Percentiles rank a stretch among this genome's conserved stretches.
phyloP scores from a whole-genome alignment of 2,888 invertebrate genomes.

The Lymantria dispar region DNA sequence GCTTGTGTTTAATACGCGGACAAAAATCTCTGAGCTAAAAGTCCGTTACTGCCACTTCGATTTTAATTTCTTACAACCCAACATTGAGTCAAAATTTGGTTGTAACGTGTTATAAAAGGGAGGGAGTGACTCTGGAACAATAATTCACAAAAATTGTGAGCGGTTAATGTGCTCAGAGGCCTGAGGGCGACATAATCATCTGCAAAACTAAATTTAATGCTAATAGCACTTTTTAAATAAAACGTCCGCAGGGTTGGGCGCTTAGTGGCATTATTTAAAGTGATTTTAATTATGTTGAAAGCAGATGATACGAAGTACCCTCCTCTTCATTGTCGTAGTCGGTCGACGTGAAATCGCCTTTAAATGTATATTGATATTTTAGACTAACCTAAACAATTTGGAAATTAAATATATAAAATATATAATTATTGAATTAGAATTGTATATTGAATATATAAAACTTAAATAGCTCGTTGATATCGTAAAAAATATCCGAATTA shows the following conservation, averaged over 20 bases:
- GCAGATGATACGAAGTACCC: constrained; percentile 78
- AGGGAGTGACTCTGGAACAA: constrained; percentile 65
- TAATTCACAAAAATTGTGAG: constrained; percentile 80
- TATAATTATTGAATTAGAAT: too few species aligned
- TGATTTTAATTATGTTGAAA: constrained; percentile 83
- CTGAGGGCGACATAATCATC: constrained; percentile 79
- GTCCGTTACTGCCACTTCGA: constrained; percentile 3
- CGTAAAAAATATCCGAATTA: too few species aligned
- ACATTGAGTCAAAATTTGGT: constrained; percentile 63
- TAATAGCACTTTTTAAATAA: constrained; percentile 80
- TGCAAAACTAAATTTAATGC: constrained; percentile 81
- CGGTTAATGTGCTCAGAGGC: constrained; percentile 68
- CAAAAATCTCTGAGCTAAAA: too few species aligned
- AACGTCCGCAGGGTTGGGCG: constrained; percentile 70
- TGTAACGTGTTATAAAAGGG: constrained; percentile 70
- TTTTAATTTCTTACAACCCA: constrained; percentile 41
- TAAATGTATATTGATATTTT: too few species aligned
- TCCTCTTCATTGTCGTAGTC: constrained; percentile 75
- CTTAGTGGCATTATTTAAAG: constrained; percentile 80
- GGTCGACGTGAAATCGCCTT: constrained; percentile 35
- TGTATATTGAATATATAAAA: too few species aligned
- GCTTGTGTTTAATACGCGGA: too few species aligned
- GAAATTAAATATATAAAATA: too few species aligned
- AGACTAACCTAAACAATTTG: too few species aligned
- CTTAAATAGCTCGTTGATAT: too few species aligned